Base-by-base conservation (phyloP, 2,888 invertebrate genomes). In the Drosophila multiciliata region DNA sequence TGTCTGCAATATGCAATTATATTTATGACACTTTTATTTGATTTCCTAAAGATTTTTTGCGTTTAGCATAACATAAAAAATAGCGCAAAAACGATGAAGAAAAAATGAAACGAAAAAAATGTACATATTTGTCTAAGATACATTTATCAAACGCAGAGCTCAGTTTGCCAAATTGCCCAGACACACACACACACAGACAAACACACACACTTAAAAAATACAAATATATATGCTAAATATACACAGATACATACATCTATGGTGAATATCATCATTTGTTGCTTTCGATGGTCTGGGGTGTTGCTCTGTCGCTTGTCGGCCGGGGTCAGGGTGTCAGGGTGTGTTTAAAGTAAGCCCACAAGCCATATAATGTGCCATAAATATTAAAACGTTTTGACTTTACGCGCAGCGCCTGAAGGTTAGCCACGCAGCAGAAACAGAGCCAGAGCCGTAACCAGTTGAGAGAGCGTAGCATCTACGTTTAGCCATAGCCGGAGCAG, bases 281-380 rank as follows among this genome's bases (percentile, higher is more conserved):
- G 61, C 53, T 15, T 15, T 15, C 45, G 45, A 45, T 62, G 66
- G 26, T 23, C 52, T 40, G 23, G 67, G 48, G 26, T 29, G 11
- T 42, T 29, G 12, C 5, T 9, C 5, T 9, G 45, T 23, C 45
- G 45, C 11, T 5, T n/a, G 45, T 45, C 45, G 45, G 45, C 15
- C 15, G 45, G 45, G 20, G 45, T 23, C 20, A 45, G 45, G 42
- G 45, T 20, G n/a, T n/a, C n/a, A 20, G 23, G 45, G 40, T 42
- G 67, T 32, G 32, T 75, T 63, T 63, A 70, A 75, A 77, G 80
- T 87, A 84, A 87, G 89, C 85, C 89, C 89, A 82, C 85, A 87
- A 88, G 86, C 89, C 83, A 88, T 88, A 86, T 90, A 87, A 87
- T 87, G 86, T 83, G 88, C 90, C 87, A 87, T 87, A 87, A 87